Conservation (phyloP, 2,888 invertebrate genomes). For the Stenoptilia bipunctidactyla region DNA sequence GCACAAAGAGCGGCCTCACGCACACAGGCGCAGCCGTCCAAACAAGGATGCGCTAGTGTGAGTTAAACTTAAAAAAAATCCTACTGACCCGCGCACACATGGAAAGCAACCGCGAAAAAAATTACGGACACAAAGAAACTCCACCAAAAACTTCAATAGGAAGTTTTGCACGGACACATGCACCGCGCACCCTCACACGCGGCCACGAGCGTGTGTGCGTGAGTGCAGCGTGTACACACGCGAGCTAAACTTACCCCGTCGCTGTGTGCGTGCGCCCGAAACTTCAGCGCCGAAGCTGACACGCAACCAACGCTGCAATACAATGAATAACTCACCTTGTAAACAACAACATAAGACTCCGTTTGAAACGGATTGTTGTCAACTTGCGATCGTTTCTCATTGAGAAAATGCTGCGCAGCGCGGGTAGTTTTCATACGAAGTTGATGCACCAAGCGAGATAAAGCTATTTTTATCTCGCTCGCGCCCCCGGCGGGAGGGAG, state of each 20-base stretch:
- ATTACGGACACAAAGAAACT: conserved; percentile 70
- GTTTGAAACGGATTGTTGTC: conserved; percentile 7
- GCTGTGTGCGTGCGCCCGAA: conserved; percentile 51
- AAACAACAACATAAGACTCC: conserved; percentile 13
- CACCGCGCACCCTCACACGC: conserved; percentile 23
- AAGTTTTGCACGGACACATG: conserved; percentile 55
- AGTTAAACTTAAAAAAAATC: conserved; percentile 64
- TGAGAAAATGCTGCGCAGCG: conserved; percentile 40
- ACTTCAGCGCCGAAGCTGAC: conserved; percentile 31
- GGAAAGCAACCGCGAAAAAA: conserved; percentile 51
- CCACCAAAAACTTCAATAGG: conserved; percentile 65
- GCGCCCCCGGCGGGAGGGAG: conserved; percentile 38
- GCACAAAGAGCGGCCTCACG: conserved; percentile 65
- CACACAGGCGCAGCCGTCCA: conserved; percentile 33
- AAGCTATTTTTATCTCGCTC: conserved; percentile 32
- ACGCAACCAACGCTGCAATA: conserved; percentile 17
- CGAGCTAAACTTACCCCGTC: conserved; percentile 58
- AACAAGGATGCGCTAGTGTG: conserved; percentile 33
- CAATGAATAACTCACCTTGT: neutral
- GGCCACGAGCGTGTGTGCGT: conserved; percentile 31
- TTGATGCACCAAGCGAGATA: conserved; percentile 48
- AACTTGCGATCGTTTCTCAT: conserved; percentile 24
- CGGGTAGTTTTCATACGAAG: conserved; percentile 68
- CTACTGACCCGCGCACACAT: conserved; percentile 61
- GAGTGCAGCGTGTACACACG: conserved; percentile 43